These are phyloP conservation scores for Lithophane socia DNA, from an alignment of 2,888 invertebrate species.

Conservation along the genomic window DNA sequence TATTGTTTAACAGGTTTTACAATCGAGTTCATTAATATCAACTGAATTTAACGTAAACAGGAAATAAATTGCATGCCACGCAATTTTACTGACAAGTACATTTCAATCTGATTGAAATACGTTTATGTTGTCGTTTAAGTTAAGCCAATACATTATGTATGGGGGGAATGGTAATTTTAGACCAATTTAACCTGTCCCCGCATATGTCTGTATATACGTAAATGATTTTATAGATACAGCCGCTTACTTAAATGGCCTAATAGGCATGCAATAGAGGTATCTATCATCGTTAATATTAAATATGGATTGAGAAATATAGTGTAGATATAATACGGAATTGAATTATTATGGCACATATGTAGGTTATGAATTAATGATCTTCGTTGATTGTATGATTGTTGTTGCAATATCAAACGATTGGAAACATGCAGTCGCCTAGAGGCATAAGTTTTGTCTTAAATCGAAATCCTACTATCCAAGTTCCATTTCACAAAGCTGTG, in stretches of 20 bases:
- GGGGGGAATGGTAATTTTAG: conserved; percentile 46
- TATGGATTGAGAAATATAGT: conserved; percentile 43
- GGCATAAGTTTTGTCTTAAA: conserved; percentile 1
- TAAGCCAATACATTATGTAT: conserved; percentile 39
- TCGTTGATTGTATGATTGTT: conserved; percentile 42
- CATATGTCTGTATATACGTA: conserved; percentile 37
- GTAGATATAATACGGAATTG: conserved; percentile 37
- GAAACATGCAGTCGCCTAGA: conserved; percentile 16
- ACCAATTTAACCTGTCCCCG: conserved; percentile 50
- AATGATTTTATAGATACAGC: conserved; percentile 38
- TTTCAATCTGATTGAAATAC: conserved; percentile 51
- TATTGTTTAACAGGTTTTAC: conserved; percentile 10
- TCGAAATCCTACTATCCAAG: neutral
- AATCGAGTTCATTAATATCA: conserved; percentile 24
- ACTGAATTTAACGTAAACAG: conserved; percentile 40
- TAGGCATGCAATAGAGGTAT: conserved; percentile 56
- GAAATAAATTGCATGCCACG: conserved; percentile 41
- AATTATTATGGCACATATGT: conserved; percentile 49
- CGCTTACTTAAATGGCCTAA: conserved; percentile 55
- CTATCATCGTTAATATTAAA: conserved; percentile 58
- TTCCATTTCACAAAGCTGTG: neutral
- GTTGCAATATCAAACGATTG: conserved; percentile 31
- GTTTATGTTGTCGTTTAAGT: conserved; percentile 34
- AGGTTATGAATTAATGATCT: conserved; percentile 53
- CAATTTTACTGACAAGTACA: conserved; percentile 40